Evolutionary conservation across 1,140 invertebrate genomes (phyloP).

Genomic region (Drosophila arawakana): DNA sequence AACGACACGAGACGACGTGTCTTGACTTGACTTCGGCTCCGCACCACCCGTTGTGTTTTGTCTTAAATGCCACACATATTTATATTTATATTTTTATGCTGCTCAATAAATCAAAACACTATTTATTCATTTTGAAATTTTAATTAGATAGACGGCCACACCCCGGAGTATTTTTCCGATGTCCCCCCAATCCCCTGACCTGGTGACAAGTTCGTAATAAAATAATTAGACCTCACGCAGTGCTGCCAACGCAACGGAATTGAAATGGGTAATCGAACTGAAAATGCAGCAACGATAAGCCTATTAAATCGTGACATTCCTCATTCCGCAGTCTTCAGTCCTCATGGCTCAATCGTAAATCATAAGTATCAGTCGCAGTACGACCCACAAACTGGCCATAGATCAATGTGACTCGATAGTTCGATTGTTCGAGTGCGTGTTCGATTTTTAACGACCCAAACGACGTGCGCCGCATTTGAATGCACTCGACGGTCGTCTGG

Average conservation of each 20-base stretch:
- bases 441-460: slow-evolving; percentile 77
- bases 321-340: no score
- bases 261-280: slow-evolving; percentile 38
- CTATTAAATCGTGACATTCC: slow-evolving; percentile 81
- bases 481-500: slow-evolving; percentile 35
- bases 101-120: slow-evolving; percentile 51
- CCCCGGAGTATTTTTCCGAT: slow-evolving; percentile 9
- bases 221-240: slow-evolving; percentile 82
- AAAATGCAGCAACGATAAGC: slow-evolving; percentile 67
- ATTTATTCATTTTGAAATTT: slow-evolving; percentile 57
- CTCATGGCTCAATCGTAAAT: slow-evolving; percentile 80
- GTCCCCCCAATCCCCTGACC: background rate
- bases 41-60: background rate
- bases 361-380: slow-evolving; percentile 49
- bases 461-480: slow-evolving; percentile 72
- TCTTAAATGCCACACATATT: slow-evolving; percentile 61
- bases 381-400: slow-evolving; percentile 48
- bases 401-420: slow-evolving; percentile 78
- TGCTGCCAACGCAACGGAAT: slow-evolving; percentile 54
- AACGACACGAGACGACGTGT: background rate
- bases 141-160: slow-evolving; percentile 60
- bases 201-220: slow-evolving; percentile 67
- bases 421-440: slow-evolving; percentile 73
- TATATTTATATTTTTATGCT: slow-evolving; percentile 39
- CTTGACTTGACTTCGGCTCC: background rate